A percentile compares a stretch with the other conserved stretches of the same genome.
Evolutionary conservation across 1,140 invertebrate species (phyloP).

Genomic region (Cryptotermes secundus): DNA sequence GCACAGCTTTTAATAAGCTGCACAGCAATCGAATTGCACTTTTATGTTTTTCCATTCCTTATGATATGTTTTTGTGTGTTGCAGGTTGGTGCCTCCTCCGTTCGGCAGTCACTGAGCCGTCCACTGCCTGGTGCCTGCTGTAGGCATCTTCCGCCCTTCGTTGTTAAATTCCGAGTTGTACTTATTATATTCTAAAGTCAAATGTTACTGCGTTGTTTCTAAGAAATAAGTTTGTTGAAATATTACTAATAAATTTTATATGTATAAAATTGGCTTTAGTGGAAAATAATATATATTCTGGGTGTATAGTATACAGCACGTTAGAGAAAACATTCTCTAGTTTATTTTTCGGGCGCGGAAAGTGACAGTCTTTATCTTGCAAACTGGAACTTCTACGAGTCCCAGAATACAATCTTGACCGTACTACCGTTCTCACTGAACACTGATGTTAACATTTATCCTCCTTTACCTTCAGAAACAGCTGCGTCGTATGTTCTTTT

Average conservation of each 20-base stretch:
- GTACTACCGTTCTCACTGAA: background rate
- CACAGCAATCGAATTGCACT: too few relatives aligned
- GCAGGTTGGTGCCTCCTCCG: background rate
- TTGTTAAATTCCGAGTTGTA: background rate
- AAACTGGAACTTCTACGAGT: background rate
- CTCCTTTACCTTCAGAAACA: too few relatives aligned
- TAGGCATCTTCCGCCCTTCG: background rate
- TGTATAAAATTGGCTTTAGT: background rate
- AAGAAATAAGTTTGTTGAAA: constrained; percentile 4
- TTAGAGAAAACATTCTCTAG: background rate
- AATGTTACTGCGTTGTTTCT: background rate
- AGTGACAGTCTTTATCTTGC: background rate
- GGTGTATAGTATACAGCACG: background rate
- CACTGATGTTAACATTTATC: too few relatives aligned
- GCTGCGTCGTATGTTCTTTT: too few relatives aligned
- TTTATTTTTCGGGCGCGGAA: background rate
- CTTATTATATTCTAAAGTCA: background rate
- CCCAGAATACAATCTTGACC: background rate
- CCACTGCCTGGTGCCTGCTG: background rate
- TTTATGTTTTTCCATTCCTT: too few relatives aligned
- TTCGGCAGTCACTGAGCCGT: background rate
- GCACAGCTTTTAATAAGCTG: too few relatives aligned
- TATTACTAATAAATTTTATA: background rate
- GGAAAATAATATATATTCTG: background rate
- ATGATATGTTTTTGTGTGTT: background rate